Evolutionary conservation across 2,888 invertebrate genomes (phyloP), one percentile per base, ranked within the genome.

Genomic region (Taphrorychus bicolor): DNA sequence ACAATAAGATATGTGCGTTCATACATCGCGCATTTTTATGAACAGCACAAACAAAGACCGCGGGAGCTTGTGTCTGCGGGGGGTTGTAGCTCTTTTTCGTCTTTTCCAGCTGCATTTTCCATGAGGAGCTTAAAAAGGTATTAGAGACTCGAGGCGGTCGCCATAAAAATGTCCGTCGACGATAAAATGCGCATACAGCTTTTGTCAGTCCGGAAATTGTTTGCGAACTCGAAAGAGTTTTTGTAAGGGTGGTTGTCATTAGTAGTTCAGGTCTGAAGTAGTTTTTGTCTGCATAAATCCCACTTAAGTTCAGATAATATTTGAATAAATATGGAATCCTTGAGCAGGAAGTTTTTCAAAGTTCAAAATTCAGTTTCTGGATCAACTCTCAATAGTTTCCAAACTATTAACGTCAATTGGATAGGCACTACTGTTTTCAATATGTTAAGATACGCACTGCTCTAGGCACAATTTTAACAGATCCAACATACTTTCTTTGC

Each of bases 1-100:
- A 81, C 81, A 82, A 82, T 82, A 81, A 81, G 78, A 80, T 81
- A 81, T 81, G 76, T 78, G 71, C 73, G 73, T 71, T 71, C 71
- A 66, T 73, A 74, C 73, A 72, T 73, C 72, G 71, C 66, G 73
- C 73, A 75, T 73, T 74, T 73, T 72, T 75, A 73, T 75, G 72
- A 72, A 74, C 67, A 64, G 59, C 64, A 75, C 76, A 76, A 75
- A 76, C 74, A 75, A 74, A 73, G 72, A 54, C 54, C 45, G 14
- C 45, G 45, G n/a, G 32, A 45, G 45, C 14, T 45, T 45, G 17
- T 45, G 61, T 56, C 68, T 56, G 57, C 51, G 56, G 64, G 69
- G 58, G 69, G 59, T 54, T 64, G 59, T 48, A 59, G 59, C 41
- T 59, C 49, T 54, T 59, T 59, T 56, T 59, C 53, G 18, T 52